Evolutionary conservation across 2,113 vertebrate species (phyloP).

Genomic region (Gopherus evgoodei): DNA sequence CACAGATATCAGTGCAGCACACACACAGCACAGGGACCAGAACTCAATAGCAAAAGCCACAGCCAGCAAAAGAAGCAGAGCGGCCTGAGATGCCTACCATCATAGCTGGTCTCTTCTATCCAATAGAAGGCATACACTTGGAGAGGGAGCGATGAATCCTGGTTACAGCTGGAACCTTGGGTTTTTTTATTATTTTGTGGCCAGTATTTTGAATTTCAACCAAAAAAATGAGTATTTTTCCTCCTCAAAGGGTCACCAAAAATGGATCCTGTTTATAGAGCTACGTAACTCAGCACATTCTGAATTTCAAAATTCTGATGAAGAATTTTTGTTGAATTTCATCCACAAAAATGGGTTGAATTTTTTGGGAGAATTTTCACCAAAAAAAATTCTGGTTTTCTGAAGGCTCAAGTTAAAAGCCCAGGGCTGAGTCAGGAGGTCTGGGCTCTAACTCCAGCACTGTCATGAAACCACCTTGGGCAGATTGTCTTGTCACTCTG

Average conservation of each 20-base stretch:
- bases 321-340: not conserved
- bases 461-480: not conserved
- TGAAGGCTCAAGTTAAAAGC: not conserved
- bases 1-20: not conserved
- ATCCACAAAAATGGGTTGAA: not conserved
- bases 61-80: not conserved
- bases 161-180: not conserved
- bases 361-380: not conserved
- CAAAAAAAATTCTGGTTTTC: not conserved
- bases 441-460: not conserved
- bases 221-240: not conserved
- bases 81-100: not conserved
- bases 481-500: not conserved
- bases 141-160: not conserved
- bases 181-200: not conserved
- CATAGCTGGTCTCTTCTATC: not conserved
- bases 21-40: not conserved
- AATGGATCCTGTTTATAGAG: not conserved
- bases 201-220: not conserved
- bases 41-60: not conserved
- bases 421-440: not conserved
- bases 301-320: not conserved
- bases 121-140: not conserved
- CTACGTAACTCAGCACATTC: not conserved
- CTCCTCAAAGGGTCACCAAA: not conserved